Conservation (phyloP, 1,140 invertebrate species). For the Heliconius nattereri region DNA sequence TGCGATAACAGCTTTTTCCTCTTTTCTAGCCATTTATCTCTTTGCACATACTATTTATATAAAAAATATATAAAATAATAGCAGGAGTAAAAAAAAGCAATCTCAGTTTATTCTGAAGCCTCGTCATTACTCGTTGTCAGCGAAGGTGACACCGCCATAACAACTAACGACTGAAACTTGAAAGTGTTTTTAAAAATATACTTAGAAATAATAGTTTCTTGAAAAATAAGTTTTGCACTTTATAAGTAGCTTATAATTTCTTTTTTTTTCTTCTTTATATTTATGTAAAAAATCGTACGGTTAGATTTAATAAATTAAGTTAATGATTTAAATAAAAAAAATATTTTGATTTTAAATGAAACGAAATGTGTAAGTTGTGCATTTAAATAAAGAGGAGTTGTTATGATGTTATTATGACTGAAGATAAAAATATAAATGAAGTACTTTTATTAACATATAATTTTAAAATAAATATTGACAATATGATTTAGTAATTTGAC, state of each 20-base stretch:
- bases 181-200: conserved; percentile 13
- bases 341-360: too few relatives aligned
- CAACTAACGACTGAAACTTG: conserved; percentile 11
- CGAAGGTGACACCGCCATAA: conserved; percentile 11
- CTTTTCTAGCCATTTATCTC: background rate
- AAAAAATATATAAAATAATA: conserved; percentile 7
- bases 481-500: too few relatives aligned
- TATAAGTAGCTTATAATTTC: background rate
- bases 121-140: conserved; percentile 16
- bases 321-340: too few relatives aligned
- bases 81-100: background rate
- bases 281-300: too few relatives aligned
- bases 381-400: too few relatives aligned
- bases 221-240: background rate
- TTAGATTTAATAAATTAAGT: background rate
- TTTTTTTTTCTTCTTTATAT: background rate
- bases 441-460: too few relatives aligned
- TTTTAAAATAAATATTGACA: too few relatives aligned
- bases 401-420: too few relatives aligned
- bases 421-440: too few relatives aligned
- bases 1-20: background rate
- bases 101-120: conserved; percentile 19
- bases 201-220: conserved; percentile 8
- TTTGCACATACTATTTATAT: background rate
- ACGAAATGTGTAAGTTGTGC: too few relatives aligned